Evolutionary conservation across 2,797 vertebrate species (phyloP).

Genomic region (Rhinogobio ventralis): DNA sequence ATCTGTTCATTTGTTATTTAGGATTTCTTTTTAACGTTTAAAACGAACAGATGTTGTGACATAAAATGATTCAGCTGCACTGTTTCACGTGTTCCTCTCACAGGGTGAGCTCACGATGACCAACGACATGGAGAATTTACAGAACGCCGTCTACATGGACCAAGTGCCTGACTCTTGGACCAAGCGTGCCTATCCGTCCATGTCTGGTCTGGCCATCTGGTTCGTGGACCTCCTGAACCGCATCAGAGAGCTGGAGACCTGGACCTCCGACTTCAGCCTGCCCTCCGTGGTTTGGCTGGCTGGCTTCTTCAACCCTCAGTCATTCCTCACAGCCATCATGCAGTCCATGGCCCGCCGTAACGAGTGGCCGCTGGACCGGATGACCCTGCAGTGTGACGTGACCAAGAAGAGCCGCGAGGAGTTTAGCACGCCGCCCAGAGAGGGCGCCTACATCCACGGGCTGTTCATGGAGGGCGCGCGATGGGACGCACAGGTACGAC

Average conservation of each 20-base stretch:
- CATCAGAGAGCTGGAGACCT: slow-evolving; percentile 90
- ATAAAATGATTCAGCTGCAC: too few species aligned
- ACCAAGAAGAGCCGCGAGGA: slow-evolving; percentile 92
- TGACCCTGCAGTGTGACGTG: slow-evolving; percentile 91
- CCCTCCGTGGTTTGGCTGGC: slow-evolving; percentile 86
- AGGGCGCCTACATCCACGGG: slow-evolving; percentile 89
- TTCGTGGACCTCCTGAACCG: slow-evolving; percentile 88
- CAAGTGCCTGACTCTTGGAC: slow-evolving; percentile 70
- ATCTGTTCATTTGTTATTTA: not conserved
- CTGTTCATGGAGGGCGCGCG: slow-evolving; percentile 93
- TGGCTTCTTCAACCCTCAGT: slow-evolving; percentile 95
- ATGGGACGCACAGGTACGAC: slow-evolving; percentile 65
- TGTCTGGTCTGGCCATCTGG: slow-evolving; percentile 85
- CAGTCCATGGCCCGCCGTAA: slow-evolving; percentile 82
- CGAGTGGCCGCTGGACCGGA: slow-evolving; percentile 80
- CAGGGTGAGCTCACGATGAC: slow-evolving; percentile 96
- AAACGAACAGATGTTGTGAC: not conserved
- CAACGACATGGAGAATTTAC: slow-evolving; percentile 89
- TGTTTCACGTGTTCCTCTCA: not conserved
- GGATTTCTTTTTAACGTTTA: not conserved
- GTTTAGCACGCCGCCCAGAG: slow-evolving; percentile 84
- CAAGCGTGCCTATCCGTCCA: slow-evolving; percentile 87
- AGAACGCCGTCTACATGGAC: slow-evolving; percentile 87
- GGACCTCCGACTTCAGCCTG: slow-evolving; percentile 79
- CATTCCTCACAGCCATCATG: slow-evolving; percentile 95